Evolutionary conservation across 2,888 invertebrate genomes (phyloP).

Genomic region (Drosophila kambysellisi): DNA sequence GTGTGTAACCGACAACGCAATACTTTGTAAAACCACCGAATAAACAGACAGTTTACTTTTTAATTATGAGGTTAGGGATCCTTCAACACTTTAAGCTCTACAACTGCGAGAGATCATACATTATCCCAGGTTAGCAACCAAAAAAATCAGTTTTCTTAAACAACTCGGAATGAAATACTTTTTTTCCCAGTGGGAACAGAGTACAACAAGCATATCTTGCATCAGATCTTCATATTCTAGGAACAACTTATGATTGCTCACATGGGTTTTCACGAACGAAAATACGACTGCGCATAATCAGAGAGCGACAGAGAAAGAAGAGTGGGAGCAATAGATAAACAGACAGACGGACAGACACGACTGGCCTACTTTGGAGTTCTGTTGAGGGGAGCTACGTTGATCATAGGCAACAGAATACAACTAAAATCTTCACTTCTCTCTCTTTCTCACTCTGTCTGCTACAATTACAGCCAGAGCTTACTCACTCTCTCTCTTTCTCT

Average conservation of each 20-base stretch:
- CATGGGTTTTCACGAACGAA: constrained; percentile 2
- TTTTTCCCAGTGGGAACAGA: background rate
- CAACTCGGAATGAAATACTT: background rate
- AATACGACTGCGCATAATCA: constrained; percentile 21
- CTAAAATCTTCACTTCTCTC: constrained; percentile 7
- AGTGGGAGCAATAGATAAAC: constrained; percentile 35
- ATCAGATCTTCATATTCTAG: background rate
- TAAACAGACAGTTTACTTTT: background rate
- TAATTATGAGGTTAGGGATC: background rate
- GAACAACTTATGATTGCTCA: background rate
- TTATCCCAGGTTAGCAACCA: background rate
- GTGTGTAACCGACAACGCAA: background rate
- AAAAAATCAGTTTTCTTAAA: background rate
- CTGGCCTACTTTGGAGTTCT: constrained; percentile 48
- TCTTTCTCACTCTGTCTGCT: background rate
- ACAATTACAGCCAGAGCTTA: background rate
- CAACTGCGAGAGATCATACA: background rate
- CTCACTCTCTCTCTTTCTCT: constrained; percentile 2
- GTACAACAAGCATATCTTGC: background rate
- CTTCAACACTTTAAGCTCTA: background rate
- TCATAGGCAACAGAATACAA: constrained; percentile 25
- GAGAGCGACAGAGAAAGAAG: constrained; percentile 12
- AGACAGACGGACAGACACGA: constrained; percentile 31
- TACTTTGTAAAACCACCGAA: background rate
- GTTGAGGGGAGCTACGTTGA: constrained; percentile 21